Percentiles rank a stretch among this genome's conserved stretches.
phyloP scores from a whole-genome alignment of 2,113 vertebrate genomes.

The Montifringilla adamsi region DNA sequence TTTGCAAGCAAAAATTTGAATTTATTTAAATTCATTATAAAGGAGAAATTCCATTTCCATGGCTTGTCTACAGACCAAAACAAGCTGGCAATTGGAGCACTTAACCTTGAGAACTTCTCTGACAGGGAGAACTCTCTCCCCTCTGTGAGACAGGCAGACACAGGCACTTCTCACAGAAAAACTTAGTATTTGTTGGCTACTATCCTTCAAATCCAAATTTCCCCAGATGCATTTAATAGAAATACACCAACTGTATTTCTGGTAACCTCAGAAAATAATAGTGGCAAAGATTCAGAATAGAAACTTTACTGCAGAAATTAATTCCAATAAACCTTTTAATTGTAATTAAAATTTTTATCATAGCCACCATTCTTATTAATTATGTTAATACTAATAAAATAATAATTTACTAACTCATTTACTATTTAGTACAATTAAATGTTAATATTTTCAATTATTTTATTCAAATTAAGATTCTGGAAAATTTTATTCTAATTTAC shows the following conservation, averaged over 20 bases:
- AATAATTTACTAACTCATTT: neutral
- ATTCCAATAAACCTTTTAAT: neutral
- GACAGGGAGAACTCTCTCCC: neutral
- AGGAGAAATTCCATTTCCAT: neutral
- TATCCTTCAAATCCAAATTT: neutral
- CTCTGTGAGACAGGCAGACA: neutral
- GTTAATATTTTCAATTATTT: neutral
- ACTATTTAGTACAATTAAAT: neutral
- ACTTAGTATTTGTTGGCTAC: rapidly evolving
- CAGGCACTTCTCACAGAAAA: neutral
- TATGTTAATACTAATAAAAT: neutral
- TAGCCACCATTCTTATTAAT: neutral
- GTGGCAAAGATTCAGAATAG: neutral
- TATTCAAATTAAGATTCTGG: neutral
- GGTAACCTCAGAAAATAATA: neutral
- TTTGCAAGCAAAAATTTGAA: neutral
- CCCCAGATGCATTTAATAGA: neutral
- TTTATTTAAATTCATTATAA: neutral
- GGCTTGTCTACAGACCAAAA: neutral
- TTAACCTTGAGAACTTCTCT: neutral
- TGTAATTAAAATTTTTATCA: neutral
- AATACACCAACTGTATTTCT: neutral
- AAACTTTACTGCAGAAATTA: neutral
- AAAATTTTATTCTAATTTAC: neutral
- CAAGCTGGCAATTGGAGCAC: neutral